Conservation (phyloP, 2,113 vertebrate species). For the Pomatostomus ruficeps region DNA sequence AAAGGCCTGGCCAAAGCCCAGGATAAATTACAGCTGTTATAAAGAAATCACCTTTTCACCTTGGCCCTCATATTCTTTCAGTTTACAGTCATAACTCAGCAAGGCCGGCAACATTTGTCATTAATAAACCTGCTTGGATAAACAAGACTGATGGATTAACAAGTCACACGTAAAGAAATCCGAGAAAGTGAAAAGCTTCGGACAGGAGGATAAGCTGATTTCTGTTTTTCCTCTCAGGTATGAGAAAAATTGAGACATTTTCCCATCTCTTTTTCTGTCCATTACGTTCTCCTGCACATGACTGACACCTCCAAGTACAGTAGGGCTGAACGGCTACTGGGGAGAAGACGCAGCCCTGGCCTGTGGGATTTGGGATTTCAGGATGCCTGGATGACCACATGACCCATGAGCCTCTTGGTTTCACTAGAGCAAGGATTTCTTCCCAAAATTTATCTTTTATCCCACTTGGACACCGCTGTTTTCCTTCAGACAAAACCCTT, state of each 20-base stretch:
- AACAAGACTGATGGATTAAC: constrained; percentile 66
- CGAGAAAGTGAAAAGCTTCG: constrained; percentile 54
- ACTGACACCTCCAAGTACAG: neutral
- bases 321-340: neutral
- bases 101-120: constrained; percentile 68
- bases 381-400: neutral
- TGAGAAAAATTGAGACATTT: neutral
- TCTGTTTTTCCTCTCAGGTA: neutral
- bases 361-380: neutral
- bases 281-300: neutral
- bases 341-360: neutral
- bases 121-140: constrained; percentile 60
- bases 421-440: neutral
- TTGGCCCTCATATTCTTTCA: constrained; percentile 67
- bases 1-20: constrained; percentile 73
- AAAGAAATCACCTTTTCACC: constrained; percentile 74
- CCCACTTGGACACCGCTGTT: neutral
- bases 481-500: neutral
- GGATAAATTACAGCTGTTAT: constrained; percentile 79
- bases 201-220: neutral
- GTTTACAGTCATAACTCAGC: constrained; percentile 70
- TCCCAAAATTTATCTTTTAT: neutral
- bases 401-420: neutral
- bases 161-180: constrained; percentile 52
- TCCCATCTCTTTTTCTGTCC: neutral